Conservation (phyloP, 1,140 invertebrate genomes). For the Coptotermes formosanus region DNA sequence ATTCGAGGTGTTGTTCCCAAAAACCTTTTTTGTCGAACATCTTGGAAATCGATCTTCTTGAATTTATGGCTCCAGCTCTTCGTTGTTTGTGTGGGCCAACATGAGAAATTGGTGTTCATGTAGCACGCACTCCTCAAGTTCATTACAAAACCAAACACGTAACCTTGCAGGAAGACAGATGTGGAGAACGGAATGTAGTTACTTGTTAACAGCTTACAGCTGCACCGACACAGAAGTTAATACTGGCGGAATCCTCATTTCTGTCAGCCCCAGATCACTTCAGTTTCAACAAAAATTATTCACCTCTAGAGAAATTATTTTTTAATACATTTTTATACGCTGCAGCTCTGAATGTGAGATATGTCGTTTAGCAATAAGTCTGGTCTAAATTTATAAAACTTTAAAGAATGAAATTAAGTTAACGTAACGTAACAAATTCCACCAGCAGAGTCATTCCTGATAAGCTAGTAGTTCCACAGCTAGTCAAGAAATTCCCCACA, state of each 20-base stretch:
- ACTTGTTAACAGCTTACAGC: neutral
- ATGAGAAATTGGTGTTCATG: neutral
- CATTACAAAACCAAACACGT: neutral
- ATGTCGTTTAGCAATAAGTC: no score
- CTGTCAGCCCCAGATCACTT: neutral
- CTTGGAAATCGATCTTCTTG: neutral
- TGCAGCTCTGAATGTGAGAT: neutral
- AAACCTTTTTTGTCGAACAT: neutral
- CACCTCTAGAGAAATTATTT: neutral
- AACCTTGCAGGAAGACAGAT: neutral
- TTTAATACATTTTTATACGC: neutral
- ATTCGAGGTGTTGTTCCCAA: no score
- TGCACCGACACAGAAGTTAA: neutral
- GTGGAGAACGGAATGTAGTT: neutral
- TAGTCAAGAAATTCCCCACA: no score
- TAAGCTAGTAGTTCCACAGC: no score
- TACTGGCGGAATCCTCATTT: neutral
- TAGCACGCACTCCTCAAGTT: neutral
- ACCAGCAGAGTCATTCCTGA: no score
- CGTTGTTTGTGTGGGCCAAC: neutral
- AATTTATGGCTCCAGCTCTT: neutral
- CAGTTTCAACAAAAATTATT: neutral
- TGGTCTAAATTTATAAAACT: no score
- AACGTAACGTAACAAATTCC: no score
- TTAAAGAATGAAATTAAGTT: no score